Evolutionary conservation across 2,888 invertebrate genomes (phyloP).

Genomic region (Hartigia nigra): DNA sequence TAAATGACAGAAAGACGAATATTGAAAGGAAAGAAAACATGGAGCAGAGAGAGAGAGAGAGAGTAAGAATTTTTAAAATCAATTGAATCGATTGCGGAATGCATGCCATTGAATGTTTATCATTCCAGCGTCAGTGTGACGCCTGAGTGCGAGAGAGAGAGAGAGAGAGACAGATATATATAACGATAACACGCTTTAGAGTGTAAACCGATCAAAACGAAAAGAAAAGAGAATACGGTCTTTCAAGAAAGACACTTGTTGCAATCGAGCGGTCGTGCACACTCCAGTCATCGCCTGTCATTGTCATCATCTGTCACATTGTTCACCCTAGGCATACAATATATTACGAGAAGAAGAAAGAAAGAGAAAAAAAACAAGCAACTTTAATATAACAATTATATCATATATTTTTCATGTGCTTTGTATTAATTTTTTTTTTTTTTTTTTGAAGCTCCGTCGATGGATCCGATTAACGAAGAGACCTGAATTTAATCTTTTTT

Average conservation of each 20-base stretch:
- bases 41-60: background rate
- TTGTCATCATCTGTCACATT: slow-evolving; percentile 24
- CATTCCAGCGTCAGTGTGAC: slow-evolving; percentile 1
- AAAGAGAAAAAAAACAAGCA: background rate
- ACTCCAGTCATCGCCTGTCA: slow-evolving; percentile 17
- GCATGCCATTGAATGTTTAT: slow-evolving; percentile 13
- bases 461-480: background rate
- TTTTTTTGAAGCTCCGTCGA: slow-evolving; percentile 10
- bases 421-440: slow-evolving; percentile 20
- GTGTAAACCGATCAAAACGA: background rate
- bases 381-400: slow-evolving; percentile 30
- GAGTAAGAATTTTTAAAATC: slow-evolving; percentile 10
- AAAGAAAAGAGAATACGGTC: background rate
- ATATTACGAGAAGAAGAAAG: slow-evolving; percentile 15
- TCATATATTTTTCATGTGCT: slow-evolving; percentile 24
- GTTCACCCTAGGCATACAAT: slow-evolving; percentile 22
- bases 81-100: slow-evolving; percentile 6
- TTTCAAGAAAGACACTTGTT: background rate
- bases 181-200: background rate
- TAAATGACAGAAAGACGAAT: slow-evolving; percentile 39
- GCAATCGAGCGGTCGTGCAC: slow-evolving; percentile 12
- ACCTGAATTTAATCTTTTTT: slow-evolving; percentile 2
- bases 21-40: slow-evolving; percentile 8
- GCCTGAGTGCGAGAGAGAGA: background rate
- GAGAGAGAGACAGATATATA: background rate